Conservation (phyloP, 2,888 invertebrate species). For the Polylopha cassiicola region DNA sequence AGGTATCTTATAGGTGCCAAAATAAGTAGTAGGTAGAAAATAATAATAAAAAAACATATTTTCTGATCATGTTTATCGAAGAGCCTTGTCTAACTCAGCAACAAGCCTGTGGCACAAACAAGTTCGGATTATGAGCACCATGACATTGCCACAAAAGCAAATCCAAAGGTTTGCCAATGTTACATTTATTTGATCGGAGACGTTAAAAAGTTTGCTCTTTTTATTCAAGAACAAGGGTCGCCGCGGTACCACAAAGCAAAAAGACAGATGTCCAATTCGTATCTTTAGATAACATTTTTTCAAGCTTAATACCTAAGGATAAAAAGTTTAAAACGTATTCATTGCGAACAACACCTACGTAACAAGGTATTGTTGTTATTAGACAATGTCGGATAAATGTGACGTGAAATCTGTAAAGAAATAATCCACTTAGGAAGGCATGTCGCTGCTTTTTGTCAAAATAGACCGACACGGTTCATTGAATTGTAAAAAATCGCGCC, state of each 20-base stretch:
- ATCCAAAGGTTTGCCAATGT: constrained; percentile 11
- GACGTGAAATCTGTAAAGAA: constrained; percentile 66
- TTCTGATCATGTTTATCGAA: too few species aligned
- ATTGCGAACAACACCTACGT: constrained; percentile 68
- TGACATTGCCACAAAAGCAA: constrained; percentile 15
- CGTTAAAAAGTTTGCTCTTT: constrained; percentile 48
- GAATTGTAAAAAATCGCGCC: constrained; percentile 65
- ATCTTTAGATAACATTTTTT: constrained; percentile 46
- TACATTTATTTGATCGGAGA: constrained; percentile 22
- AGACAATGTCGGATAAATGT: constrained; percentile 67
- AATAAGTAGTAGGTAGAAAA: too few species aligned
- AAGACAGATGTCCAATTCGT: constrained; percentile 58
- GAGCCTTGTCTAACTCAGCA: too few species aligned
- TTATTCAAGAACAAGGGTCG: constrained; percentile 33
- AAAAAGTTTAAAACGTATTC: constrained; percentile 61
- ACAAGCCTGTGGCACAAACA: constrained; percentile 13
- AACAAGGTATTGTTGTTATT: constrained; percentile 56
- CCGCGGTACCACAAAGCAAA: constrained; percentile 48
- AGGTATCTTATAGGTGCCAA: too few species aligned
- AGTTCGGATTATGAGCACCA: constrained; percentile 15
- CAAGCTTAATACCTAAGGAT: constrained; percentile 39
- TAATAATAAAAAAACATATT: too few species aligned
- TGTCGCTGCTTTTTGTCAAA: constrained; percentile 66
- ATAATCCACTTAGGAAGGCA: constrained; percentile 75
- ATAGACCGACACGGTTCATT: constrained; percentile 62